Base-by-base conservation (phyloP, 1,140 invertebrate species). In the Trialeurodes vaporariorum region DNA sequence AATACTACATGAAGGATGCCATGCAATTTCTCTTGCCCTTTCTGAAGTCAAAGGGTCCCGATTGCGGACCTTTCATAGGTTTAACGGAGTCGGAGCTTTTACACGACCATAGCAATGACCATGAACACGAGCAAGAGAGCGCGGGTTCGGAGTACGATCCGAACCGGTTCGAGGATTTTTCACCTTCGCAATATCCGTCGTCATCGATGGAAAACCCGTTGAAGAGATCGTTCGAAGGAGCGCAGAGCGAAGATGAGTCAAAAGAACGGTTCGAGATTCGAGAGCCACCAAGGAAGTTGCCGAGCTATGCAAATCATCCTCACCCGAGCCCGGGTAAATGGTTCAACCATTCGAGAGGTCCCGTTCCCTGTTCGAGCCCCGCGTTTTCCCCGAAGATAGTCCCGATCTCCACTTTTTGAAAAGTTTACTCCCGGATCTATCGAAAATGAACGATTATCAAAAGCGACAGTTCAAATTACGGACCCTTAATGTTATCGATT, bases 391-490 rank as follows among this genome's bases (percentile, higher is more conserved):
- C n/a, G n/a, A n/a, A 64, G 0, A 17, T 17, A 49, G 17, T 17
- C 34, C 34, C 49, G 64, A 65, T 65, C 49, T 65, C 59, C 40
- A 65, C 22, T 65, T 65, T 26, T 59, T 65, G 5, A 65, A 65
- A 59, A 65, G 64, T 21, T 59, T 65, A 9, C 59, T 59, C 22
- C 64, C 58, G 26, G 64, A 65, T 59, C 49, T 59, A 49, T 59
- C 64, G 26, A 65, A 65, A 26, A 65, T 65, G 64, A 65, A 40
- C n/a, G 64, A 65, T 65, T 59, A 65, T 65, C 64, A 65, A 1
- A 65, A 65, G 59, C 49, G 64, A 11, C 64, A 65, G 64, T 65
- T 65, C 26, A 65, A 65, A 49, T 58, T 2, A 65, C 49, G 25
- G 59, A 65, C 64, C 23, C 49, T 65, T 49, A 21, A 59, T 17